Evolutionary conservation across 2,888 invertebrate species (phyloP).

Genomic region (Cryptophagus acutangulus): DNA sequence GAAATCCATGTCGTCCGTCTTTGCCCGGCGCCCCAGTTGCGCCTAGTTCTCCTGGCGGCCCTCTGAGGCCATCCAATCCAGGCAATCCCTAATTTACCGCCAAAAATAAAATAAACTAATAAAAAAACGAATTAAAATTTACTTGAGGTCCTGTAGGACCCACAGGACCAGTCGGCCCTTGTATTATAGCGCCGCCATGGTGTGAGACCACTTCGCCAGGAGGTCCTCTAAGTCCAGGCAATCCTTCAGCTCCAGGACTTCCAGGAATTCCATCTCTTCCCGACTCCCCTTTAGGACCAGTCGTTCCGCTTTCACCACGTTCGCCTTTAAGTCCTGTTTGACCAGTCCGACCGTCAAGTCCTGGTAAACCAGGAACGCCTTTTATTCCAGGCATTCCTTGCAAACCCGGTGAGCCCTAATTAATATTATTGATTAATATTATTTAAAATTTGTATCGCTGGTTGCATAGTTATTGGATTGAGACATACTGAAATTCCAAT

Average conservation of each 20-base stretch:
- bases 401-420: constrained; percentile 43
- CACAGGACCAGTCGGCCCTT: constrained; percentile 26
- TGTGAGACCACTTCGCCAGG: constrained; percentile 27
- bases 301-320: constrained; percentile 41
- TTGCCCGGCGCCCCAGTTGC: constrained; percentile 40
- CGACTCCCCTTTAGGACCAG: constrained; percentile 47
- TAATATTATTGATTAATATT: constrained; percentile 12
- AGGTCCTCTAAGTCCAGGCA: constrained; percentile 26
- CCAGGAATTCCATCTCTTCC: constrained; percentile 36
- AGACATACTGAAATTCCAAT: background rate
- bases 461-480: no score
- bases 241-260: constrained; percentile 28
- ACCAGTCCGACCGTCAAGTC: constrained; percentile 45
- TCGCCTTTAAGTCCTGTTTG: constrained; percentile 47
- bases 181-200: constrained; percentile 18
- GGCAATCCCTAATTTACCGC: constrained; percentile 3
- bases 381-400: constrained; percentile 45
- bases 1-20: constrained; percentile 41
- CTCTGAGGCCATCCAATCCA: constrained; percentile 26
- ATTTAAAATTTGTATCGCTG: no score
- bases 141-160: constrained; percentile 20
- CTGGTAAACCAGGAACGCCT: constrained; percentile 48
- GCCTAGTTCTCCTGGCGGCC: constrained; percentile 43
- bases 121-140: constrained; percentile 2
- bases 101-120: background rate